Percentiles rank a stretch among this genome's conserved stretches.
Conservation (phyloP, 2,797 vertebrate species). For the Mormyrus proboscirostris region DNA sequence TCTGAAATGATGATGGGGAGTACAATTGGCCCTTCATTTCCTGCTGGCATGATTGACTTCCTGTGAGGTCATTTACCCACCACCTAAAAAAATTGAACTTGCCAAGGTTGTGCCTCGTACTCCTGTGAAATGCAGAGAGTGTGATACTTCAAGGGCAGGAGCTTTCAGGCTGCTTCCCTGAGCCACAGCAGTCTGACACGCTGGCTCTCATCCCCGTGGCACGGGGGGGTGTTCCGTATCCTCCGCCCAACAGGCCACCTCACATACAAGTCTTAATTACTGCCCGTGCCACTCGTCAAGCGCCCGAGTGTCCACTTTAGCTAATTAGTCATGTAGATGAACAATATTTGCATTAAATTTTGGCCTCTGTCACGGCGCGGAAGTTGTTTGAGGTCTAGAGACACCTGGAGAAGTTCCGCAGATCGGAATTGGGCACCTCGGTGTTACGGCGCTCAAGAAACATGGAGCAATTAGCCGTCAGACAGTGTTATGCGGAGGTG, state of each 20-base stretch:
- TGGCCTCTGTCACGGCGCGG: not conserved
- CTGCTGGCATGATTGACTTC: conserved; percentile 6
- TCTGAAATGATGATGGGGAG: conserved; percentile 14
- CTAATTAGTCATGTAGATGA: not conserved
- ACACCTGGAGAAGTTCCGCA: not conserved
- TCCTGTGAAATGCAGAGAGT: conserved; percentile 22
- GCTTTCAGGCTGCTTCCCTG: not conserved
- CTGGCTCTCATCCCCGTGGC: not conserved
- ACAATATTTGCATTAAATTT: not conserved
- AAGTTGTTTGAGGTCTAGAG: not conserved
- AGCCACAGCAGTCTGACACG: not conserved
- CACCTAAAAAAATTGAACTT: conserved; percentile 25
- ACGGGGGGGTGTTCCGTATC: not conserved
- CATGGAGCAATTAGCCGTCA: not conserved
- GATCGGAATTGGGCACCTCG: not conserved
- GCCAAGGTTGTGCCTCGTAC: conserved; percentile 27
- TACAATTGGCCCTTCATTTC: not conserved
- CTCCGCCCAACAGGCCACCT: not conserved
- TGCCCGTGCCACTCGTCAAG: not conserved
- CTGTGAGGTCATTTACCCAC: conserved; percentile 23
- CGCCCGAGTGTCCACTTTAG: not conserved
- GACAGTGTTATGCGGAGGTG: not conserved
- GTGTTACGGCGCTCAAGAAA: not conserved
- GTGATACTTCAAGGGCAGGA: not conserved
- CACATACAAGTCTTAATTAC: not conserved